phyloP scores from a whole-genome alignment of 2,113 vertebrate genomes.

The Athene cunicularia region DNA sequence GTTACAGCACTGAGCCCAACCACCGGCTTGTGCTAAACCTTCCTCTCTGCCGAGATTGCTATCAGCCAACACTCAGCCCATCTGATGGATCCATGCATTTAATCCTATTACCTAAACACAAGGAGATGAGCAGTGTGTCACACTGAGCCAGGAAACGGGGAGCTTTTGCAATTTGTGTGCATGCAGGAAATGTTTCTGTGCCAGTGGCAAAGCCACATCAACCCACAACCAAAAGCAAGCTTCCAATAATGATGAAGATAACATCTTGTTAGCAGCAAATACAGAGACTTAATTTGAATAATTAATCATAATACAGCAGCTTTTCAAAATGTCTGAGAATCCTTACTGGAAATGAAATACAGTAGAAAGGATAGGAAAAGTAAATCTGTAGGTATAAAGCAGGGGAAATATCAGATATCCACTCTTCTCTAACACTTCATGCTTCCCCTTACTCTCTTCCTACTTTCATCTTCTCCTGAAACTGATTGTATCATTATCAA shows the following conservation, averaged over 20 bases:
- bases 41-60: background rate
- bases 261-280: constrained; percentile 38
- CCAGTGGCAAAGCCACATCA: constrained; percentile 21
- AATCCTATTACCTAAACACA: background rate
- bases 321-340: constrained; percentile 23
- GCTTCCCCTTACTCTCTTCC: background rate
- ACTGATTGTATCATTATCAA: background rate
- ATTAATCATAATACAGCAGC: background rate
- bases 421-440: background rate
- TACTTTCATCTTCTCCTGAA: background rate
- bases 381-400: background rate
- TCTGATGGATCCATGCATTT: background rate
- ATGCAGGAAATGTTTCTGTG: constrained; percentile 24
- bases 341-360: background rate
- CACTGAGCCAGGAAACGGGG: background rate
- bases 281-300: background rate
- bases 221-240: background rate
- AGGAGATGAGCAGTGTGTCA: background rate
- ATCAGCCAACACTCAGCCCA: background rate
- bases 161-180: background rate
- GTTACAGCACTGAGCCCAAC: background rate
- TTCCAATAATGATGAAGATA: constrained; percentile 47
- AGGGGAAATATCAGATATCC: background rate
- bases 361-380: background rate
- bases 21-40: background rate